Percentiles rank a stretch among this genome's conserved stretches.
phyloP scores from a whole-genome alignment of 2,113 vertebrate genomes.

The Ardeotis arabs region DNA sequence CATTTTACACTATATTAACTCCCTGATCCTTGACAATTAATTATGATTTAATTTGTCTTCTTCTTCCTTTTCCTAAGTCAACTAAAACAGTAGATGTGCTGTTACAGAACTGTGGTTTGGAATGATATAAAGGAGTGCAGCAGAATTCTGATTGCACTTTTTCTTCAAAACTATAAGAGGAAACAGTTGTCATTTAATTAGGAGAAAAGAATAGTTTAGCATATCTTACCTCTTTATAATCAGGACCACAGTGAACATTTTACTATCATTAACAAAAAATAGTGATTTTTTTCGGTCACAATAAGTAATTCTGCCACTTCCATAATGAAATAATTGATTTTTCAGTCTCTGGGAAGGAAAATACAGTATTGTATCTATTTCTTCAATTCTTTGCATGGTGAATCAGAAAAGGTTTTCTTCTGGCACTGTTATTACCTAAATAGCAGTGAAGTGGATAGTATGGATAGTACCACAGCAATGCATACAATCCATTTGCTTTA shows the following conservation, averaged over 20 bases:
- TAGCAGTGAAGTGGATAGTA: background rate
- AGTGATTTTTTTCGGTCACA: background rate
- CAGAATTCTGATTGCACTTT: background rate
- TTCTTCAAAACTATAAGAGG: background rate
- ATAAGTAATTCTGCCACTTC: background rate
- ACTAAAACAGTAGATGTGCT: background rate
- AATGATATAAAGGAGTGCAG: background rate
- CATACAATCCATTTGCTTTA: background rate
- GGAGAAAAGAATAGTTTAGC: background rate
- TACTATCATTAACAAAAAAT: background rate
- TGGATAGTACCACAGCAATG: background rate
- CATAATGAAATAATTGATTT: background rate
- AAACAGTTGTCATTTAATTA: background rate
- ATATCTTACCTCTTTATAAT: background rate
- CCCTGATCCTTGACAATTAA: constrained; percentile 30
- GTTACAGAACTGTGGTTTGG: background rate
- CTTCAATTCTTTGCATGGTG: background rate
- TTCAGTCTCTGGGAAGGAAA: background rate
- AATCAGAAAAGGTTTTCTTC: background rate
- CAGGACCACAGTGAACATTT: background rate
- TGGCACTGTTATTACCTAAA: background rate
- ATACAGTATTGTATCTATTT: background rate
- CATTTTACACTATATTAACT: constrained; percentile 58
- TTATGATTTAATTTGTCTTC: constrained; percentile 34
- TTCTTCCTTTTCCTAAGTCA: constrained; percentile 12